Base-by-base conservation (phyloP, 2,797 vertebrate species). In the Enteromius mattozi region DNA sequence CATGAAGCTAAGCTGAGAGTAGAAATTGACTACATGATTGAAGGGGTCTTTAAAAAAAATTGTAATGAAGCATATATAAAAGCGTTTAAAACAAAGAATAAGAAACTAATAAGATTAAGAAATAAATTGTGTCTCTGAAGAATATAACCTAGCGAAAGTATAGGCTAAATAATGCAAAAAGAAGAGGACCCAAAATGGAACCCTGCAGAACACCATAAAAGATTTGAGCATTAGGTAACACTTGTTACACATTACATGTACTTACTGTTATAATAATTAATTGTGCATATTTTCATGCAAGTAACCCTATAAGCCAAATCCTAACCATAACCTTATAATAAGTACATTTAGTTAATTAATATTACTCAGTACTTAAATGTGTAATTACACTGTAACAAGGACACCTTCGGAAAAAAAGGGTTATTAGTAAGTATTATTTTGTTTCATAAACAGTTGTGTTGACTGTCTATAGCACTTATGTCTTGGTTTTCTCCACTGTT, bases 401-500 rank as follows among this genome's bases (percentile, higher is more conserved):
- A 42, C 40, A 40, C 40, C 40, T 42, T 10, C 40, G 9, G 40
- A 42, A 42, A 42, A 42, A 42, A 40, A 27, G 27, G 27, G 27
- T 27, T 27, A 27, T 27, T 27, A 27, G 27, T 27, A 27, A 27
- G 27, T 27, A 27, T 27, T 27, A 27, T 27, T 27, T 27, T 27
- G 27, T 27, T 27, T 27, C 27, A 27, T 27, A 27, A 27, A 27
- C 27, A 27, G 24, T 80, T 68, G 33, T 70, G 6, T 83, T 21
- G 70, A 56, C 49, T 42, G 70, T 75, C 80, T 54, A 56, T 21
- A 83, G 37, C 24, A 24, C n/a, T 75, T 63, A 19, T 75, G 74
- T 69, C n/a, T 78, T 83, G 12, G 19, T 77, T 40, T 68, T 49
- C 45, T 83, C 59, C 33, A 21, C 24, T 74, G 70, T 82, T 65